Evolutionary conservation across 2,797 vertebrate species (phyloP), one percentile per base, ranked within the genome.

Genomic region (Euphonia xanthogaster): DNA sequence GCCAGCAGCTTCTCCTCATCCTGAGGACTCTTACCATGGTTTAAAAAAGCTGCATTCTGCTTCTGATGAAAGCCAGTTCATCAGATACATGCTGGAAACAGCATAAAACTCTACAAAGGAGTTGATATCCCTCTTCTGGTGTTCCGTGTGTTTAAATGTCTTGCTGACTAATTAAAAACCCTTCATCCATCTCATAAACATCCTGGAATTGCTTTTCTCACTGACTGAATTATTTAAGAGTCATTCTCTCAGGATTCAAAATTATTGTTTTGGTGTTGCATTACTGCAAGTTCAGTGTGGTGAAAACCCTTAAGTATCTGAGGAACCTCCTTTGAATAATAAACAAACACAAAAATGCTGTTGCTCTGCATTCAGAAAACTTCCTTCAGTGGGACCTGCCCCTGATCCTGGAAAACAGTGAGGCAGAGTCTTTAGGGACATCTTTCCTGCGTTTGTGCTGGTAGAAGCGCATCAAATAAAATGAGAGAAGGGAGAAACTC

Each of bases 171-270:
- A 96, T 96, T 96, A 92, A 96, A 95, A 96, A 48, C 67, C 67
- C 60, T 95, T 94, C 94, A 89, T 95, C 74, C 86, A 58, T 82
- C 80, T 96, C 84, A 91, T 85, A 93, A 96, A 92, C 78, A 91
- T 53, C 86, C 74, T 74, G 67, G 63, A 87, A 82, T 65, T 4
- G 0, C 55, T 94, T 79, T 89, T 72, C 67, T 92, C 58, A 12
- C 55, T 57, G 71, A 30, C 60, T 95, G 88, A 97, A 91, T 95
- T 80, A 91, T 95, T 93, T 71, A 92, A 77, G 67, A 74, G 74
- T 71, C 22, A 3, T 80, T 79, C 86, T 89, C 84, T 76, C 39
- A 42, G 81, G 81, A 89, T 91, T 74, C 23, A 42, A 55, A 57
- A n/a, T 9, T 0, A 54, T 80, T 82, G 80, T 57, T 90, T 74